A percentile compares a stretch with the other conserved stretches of the same genome.
Evolutionary conservation across 2,797 vertebrate species (phyloP).

Genomic region (Acipenser oxyrinchus): DNA sequence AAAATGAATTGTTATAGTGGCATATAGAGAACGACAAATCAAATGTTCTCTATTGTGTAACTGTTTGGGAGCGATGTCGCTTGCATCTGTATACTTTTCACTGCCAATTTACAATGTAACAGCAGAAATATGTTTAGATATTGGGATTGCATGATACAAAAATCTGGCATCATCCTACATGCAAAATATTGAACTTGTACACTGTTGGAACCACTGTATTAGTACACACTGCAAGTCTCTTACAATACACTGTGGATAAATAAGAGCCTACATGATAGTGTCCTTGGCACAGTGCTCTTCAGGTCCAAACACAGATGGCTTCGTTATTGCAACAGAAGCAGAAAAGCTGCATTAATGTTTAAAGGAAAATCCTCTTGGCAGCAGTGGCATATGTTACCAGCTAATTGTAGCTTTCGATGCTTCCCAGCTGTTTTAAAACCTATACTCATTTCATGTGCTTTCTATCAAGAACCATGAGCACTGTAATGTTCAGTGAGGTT

Average conservation of each 20-base stretch:
- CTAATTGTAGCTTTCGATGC: slow-evolving; percentile 68
- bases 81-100: too few species aligned
- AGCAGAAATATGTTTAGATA: too few species aligned
- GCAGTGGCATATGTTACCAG: slow-evolving; percentile 68
- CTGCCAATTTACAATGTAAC: too few species aligned
- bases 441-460: slow-evolving; percentile 45
- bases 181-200: background rate
- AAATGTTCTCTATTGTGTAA: too few species aligned
- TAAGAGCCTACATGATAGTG: background rate
- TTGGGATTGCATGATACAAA: too few species aligned
- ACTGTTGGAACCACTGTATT: background rate
- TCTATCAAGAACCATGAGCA: slow-evolving; percentile 49
- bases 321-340: slow-evolving; percentile 69
- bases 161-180: too few species aligned
- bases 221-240: background rate
- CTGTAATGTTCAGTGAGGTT: slow-evolving; percentile 32
- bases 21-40: too few species aligned
- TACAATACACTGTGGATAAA: background rate
- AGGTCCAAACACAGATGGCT: slow-evolving; percentile 65
- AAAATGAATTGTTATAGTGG: too few species aligned
- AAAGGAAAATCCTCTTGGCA: slow-evolving; percentile 65
- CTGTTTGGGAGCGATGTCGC: too few species aligned
- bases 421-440: slow-evolving; percentile 53
- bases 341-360: slow-evolving; percentile 67
- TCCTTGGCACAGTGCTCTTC: slow-evolving; percentile 33